These are phyloP conservation scores for Bombus confusus DNA, from an alignment of 1,140 invertebrate species.

Conservation along the genomic window DNA sequence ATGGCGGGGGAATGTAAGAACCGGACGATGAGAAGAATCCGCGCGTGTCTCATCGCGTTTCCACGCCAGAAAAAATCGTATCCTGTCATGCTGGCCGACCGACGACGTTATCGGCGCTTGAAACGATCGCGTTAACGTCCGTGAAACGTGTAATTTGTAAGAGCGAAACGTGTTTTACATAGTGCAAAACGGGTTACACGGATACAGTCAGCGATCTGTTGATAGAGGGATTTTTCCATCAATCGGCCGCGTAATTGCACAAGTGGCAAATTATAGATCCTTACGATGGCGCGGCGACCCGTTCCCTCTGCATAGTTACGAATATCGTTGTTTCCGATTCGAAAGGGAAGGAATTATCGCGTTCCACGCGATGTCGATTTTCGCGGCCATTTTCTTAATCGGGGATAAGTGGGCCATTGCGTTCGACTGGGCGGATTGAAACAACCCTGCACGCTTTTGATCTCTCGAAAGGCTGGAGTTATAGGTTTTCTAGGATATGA, in stretches of 20 bases:
- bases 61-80: not conserved
- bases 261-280: slow-evolving; percentile 38
- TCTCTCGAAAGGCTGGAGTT: not conserved
- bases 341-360: slow-evolving; percentile 15
- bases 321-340: slow-evolving; percentile 3
- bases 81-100: not conserved
- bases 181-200: slow-evolving; percentile 23
- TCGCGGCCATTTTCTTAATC: not conserved
- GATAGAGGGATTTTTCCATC: slow-evolving; percentile 26
- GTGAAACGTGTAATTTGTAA: slow-evolving; percentile 34
- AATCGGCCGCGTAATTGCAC: slow-evolving; percentile 16
- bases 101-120: not conserved
- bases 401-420: not conserved
- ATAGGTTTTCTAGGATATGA: no score
- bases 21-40: no score
- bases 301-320: not conserved
- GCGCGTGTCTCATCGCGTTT: no score
- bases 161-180: slow-evolving; percentile 12
- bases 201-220: slow-evolving; percentile 21
- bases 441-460: not conserved
- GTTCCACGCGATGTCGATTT: not conserved
- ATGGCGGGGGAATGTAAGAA: no score
- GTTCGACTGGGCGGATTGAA: not conserved
- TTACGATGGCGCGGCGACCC: not conserved
- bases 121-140: slow-evolving; percentile 15